These are phyloP conservation scores for Hycleus phaleratus DNA, from an alignment of 1,140 invertebrate genomes.

Conservation along the genomic window DNA sequence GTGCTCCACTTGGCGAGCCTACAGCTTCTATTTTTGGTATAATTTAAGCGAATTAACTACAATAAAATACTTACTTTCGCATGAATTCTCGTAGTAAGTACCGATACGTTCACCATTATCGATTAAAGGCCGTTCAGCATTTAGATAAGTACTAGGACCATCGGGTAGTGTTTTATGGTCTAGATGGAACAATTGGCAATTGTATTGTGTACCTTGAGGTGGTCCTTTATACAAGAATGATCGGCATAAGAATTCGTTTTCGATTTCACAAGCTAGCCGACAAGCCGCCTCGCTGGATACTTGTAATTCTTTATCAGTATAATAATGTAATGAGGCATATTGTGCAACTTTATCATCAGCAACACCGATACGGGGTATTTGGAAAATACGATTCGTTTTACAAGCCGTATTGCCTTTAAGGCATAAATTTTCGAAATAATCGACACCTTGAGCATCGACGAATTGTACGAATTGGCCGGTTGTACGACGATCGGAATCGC, in stretches of 20 bases:
- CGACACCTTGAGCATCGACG: conserved; percentile 81
- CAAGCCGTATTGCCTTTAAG: conserved; percentile 78
- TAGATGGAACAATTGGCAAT: conserved; percentile 86
- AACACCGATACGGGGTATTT: conserved; percentile 75
- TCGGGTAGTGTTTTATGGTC: conserved; percentile 88
- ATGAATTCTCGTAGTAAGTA: conserved; percentile 83
- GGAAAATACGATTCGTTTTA: conserved; percentile 67
- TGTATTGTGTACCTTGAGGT: conserved; percentile 67
- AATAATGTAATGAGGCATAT: conserved; percentile 85
- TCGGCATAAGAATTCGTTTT: conserved; percentile 86
- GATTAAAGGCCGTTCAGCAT: conserved; percentile 79
- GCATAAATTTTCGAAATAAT: conserved; percentile 95
- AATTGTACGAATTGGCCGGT: conserved; percentile 77
- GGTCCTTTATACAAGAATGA: conserved; percentile 79
- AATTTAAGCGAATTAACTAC: not conserved
- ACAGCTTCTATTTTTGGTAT: not conserved
- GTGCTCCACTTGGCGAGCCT: conserved; percentile 31
- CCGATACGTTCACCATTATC: conserved; percentile 85
- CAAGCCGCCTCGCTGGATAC: conserved; percentile 78
- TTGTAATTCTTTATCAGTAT: conserved; percentile 87
- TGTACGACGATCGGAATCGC: conserved; percentile 79
- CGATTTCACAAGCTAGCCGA: conserved; percentile 80
- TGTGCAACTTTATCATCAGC: conserved; percentile 84
- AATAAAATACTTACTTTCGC: conserved; percentile 54
- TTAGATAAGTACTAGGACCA: conserved; percentile 81